Conservation (phyloP, 1,140 invertebrate species). For the Adelges cooleyi region DNA sequence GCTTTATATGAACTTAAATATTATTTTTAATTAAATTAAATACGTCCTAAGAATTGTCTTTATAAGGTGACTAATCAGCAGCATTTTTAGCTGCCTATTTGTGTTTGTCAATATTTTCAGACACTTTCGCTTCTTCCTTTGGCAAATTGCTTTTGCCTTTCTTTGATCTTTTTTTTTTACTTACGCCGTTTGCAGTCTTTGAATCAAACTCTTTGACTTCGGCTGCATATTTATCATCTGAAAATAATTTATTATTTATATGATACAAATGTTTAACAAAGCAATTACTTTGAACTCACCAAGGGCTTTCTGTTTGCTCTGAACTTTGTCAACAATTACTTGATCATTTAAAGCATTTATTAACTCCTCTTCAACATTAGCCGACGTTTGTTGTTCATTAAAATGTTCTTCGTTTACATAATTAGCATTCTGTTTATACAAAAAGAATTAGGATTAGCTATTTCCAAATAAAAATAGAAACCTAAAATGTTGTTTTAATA, state of each 20-base stretch:
- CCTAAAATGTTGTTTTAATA: too few species aligned
- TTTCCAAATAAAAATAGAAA: too few species aligned
- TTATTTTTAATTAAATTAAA: constrained; percentile 1
- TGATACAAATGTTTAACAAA: background rate
- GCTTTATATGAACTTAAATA: background rate
- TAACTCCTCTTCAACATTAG: background rate
- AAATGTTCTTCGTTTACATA: background rate
- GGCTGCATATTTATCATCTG: constrained; percentile 16
- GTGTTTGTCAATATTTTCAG: background rate
- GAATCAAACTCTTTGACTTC: constrained; percentile 14
- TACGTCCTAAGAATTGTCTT: background rate
- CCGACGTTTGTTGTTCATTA: background rate
- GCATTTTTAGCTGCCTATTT: background rate
- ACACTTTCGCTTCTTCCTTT: background rate
- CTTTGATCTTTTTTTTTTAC: too few species aligned
- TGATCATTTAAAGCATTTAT: background rate
- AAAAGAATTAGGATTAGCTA: too few species aligned
- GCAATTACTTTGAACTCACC: background rate
- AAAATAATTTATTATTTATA: background rate
- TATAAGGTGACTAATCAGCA: background rate
- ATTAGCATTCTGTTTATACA: too few species aligned
- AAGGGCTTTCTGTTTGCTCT: background rate
- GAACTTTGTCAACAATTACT: background rate
- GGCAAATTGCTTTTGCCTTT: too few species aligned
- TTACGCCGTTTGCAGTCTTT: background rate